A percentile compares a stretch with the other conserved stretches of the same genome.
These are phyloP conservation scores for Prionailurus bengalensis DNA, from an alignment of 2,113 vertebrate genomes.

Conservation along the genomic window DNA sequence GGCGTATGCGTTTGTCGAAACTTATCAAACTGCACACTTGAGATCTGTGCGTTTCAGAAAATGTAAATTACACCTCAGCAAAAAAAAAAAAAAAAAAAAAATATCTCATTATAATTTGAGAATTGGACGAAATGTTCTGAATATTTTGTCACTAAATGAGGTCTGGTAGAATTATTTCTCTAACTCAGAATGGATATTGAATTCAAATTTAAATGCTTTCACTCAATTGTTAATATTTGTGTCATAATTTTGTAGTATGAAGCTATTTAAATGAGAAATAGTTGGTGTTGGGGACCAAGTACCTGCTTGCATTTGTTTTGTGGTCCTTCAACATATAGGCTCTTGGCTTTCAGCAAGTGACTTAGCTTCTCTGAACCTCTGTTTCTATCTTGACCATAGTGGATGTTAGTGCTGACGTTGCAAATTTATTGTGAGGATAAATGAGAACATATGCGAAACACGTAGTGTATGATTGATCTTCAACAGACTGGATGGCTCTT, in stretches of 20 bases:
- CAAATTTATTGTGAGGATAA: not conserved
- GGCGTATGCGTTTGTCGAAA: not conserved
- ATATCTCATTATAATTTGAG: conserved; percentile 54
- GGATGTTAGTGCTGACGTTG: not conserved
- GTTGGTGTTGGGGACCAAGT: not conserved
- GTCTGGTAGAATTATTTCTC: conserved; percentile 37
- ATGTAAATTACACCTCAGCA: not conserved
- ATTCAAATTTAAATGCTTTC: conserved; percentile 36
- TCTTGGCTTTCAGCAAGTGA: not conserved
- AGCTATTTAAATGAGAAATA: conserved; percentile 24
- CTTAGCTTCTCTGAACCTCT: not conserved
- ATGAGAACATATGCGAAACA: too few species aligned
- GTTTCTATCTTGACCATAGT: not conserved
- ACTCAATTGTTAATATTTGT: conserved; percentile 56
- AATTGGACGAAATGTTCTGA: conserved; percentile 59
- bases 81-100: conserved; percentile 59
- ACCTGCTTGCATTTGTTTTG: not conserved
- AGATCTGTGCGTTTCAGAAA: not conserved
- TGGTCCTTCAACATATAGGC: not conserved
- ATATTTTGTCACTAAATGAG: conserved; percentile 48
- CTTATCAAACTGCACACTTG: not conserved
- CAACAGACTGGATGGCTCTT: not conserved
- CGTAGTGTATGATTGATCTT: not conserved
- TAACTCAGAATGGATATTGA: conserved; percentile 41
- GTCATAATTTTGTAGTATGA: not conserved